A percentile compares a stretch with the other conserved stretches of the same genome.
These are phyloP conservation scores for Gortyna flavago DNA, from an alignment of 2,888 invertebrate genomes.

Conservation along the genomic window DNA sequence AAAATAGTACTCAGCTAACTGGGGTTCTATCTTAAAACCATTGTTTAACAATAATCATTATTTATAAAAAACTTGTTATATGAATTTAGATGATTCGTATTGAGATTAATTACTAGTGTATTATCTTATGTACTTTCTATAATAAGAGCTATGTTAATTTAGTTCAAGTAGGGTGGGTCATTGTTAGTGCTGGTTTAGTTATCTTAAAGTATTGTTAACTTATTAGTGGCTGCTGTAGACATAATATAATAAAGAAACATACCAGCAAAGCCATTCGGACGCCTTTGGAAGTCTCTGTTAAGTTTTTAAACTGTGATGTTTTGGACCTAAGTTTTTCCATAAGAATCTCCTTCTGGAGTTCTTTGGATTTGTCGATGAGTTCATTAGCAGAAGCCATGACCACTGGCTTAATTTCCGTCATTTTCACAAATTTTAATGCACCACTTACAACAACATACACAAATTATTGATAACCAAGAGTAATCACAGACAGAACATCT, in stretches of 20 bases:
- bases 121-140: constrained; percentile 24
- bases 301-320: constrained; percentile 94
- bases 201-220: background rate
- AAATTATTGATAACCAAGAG: constrained; percentile 71
- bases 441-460: constrained; percentile 67
- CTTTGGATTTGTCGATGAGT: constrained; percentile 85
- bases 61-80: too few species aligned
- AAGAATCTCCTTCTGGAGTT: constrained; percentile 94
- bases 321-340: constrained; percentile 98
- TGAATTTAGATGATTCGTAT: background rate
- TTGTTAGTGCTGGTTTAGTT: background rate
- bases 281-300: constrained; percentile 96
- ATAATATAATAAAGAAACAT: constrained; percentile 70
- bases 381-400: constrained; percentile 80
- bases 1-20: background rate
- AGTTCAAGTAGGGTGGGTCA: constrained; percentile 26
- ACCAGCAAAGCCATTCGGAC: constrained; percentile 96
- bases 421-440: constrained; percentile 67
- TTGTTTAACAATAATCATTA: too few species aligned
- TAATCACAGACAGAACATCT: constrained; percentile 75
- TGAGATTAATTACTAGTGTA: background rate
- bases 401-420: constrained; percentile 82
- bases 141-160: background rate
- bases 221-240: background rate
- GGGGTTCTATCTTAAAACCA: background rate